Conservation (phyloP, 2,113 vertebrate species). For the Pomatostomus ruficeps region DNA sequence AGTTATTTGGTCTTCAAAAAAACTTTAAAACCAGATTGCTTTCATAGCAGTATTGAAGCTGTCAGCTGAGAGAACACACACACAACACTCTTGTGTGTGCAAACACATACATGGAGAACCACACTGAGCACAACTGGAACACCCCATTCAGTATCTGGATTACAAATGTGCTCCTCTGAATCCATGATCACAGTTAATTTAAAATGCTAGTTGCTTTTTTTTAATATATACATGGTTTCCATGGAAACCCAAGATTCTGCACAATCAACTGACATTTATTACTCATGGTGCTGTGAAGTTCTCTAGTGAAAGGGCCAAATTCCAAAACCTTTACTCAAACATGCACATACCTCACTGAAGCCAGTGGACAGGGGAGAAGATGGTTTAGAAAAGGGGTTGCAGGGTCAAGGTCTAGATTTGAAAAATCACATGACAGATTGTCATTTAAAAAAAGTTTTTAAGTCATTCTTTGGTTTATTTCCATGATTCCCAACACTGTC, state of each 20-base stretch:
- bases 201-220: constrained; percentile 17
- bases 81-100: not conserved
- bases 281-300: constrained; percentile 39
- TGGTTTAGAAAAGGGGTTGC: constrained; percentile 11
- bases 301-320: constrained; percentile 36
- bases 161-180: not conserved
- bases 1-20: constrained; percentile 40
- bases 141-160: not conserved
- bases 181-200: constrained; percentile 37
- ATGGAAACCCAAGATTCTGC: constrained; percentile 19
- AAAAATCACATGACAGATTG: constrained; percentile 37
- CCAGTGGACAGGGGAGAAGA: not conserved
- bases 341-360: not conserved
- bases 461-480: constrained; percentile 59
- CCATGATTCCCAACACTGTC: constrained; percentile 44
- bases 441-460: constrained; percentile 24
- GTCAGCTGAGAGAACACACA: constrained; percentile 13
- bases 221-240: constrained; percentile 11
- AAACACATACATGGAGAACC: not conserved
- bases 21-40: constrained; percentile 48
- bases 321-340: constrained; percentile 8
- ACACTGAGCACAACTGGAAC: constrained; percentile 20
- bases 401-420: constrained; percentile 3
- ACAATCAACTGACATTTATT: constrained; percentile 37
- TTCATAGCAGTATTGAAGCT: constrained; percentile 29